Conservation (phyloP, 64 coral and sea anemone species). For the Acropora tenuis region DNA sequence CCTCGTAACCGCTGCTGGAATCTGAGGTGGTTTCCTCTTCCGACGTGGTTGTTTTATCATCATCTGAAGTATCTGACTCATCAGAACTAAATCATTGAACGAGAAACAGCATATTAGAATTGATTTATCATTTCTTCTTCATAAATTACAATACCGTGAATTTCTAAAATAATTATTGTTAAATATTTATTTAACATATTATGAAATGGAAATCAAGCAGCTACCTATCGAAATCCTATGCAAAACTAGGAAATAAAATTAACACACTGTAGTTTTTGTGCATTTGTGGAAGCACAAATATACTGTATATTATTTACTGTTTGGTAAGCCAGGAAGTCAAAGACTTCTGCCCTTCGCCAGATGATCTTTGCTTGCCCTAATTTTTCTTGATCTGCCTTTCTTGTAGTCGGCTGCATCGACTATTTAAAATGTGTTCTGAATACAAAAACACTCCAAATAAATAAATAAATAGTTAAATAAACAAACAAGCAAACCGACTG, state of each 20-base stretch:
- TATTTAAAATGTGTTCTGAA: constrained; percentile 27
- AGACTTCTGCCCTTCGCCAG: constrained; percentile 22
- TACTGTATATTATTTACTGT: constrained; percentile 34
- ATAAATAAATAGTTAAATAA: neutral
- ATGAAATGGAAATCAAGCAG: constrained; percentile 9
- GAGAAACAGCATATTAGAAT: constrained; percentile 26
- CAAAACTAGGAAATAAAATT: constrained; percentile 26
- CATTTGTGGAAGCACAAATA: constrained; percentile 26
- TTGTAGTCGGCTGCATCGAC: constrained; percentile 23
- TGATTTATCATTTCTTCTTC: constrained; percentile 6
- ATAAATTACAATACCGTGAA: constrained; percentile 25
- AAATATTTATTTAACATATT: constrained; percentile 32
- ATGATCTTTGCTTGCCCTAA: constrained; percentile 5
- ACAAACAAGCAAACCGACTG: neutral
- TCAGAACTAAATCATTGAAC: constrained; percentile 18
- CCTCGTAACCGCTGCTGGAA: constrained; percentile 6
- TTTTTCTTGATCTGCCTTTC: constrained; percentile 40
- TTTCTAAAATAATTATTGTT: constrained; percentile 21
- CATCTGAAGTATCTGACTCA: constrained; percentile 35
- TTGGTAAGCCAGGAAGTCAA: constrained; percentile 37
- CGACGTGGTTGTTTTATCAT: constrained; percentile 2
- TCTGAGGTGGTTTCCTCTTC: constrained; percentile 15
- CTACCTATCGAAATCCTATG: constrained; percentile 31
- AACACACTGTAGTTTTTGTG: constrained; percentile 5
- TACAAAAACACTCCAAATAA: neutral